Evolutionary conservation across 2,113 vertebrate genomes (phyloP).

Genomic region (Rhinolophus ferrumequinum): DNA sequence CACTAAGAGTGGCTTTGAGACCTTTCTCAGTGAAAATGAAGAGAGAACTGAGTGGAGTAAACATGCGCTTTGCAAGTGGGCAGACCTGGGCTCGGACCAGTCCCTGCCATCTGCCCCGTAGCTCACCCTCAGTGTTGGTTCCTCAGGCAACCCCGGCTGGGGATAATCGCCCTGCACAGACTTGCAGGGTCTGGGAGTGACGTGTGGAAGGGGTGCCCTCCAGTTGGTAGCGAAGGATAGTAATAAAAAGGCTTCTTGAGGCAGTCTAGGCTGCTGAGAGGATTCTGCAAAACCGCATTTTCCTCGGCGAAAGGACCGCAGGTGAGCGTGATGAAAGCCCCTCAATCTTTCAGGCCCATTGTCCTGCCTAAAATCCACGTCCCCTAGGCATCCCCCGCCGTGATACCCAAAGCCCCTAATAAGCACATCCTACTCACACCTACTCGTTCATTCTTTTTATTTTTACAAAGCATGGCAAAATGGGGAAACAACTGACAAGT

Average conservation of each 20-base stretch:
- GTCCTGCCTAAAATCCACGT: neutral
- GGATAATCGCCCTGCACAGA: neutral
- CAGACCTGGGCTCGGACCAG: neutral
- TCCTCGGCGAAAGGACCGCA: neutral
- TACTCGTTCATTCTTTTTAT: conserved; percentile 72
- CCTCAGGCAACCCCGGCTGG: no score
- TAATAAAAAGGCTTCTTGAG: neutral
- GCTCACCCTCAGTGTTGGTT: neutral
- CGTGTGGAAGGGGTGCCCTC: neutral
- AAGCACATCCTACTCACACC: conserved; percentile 45
- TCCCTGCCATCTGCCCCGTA: neutral
- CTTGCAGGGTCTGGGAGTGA: neutral
- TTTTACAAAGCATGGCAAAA: conserved; percentile 81
- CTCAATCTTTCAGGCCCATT: neutral
- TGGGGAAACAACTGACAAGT: conserved; percentile 30
- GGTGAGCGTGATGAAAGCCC: neutral
- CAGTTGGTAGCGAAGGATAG: neutral
- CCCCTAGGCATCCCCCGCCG: no score
- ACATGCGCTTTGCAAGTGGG: neutral
- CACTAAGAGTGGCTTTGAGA: neutral
- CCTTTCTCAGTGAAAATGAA: neutral
- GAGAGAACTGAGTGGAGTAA: neutral
- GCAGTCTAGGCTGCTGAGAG: neutral
- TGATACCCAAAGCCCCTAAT: neutral
- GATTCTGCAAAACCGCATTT: neutral